Percentiles rank a stretch among this genome's conserved stretches.
phyloP scores from a whole-genome alignment of 2,888 invertebrate genomes.

The Heteromurus nitidus region DNA sequence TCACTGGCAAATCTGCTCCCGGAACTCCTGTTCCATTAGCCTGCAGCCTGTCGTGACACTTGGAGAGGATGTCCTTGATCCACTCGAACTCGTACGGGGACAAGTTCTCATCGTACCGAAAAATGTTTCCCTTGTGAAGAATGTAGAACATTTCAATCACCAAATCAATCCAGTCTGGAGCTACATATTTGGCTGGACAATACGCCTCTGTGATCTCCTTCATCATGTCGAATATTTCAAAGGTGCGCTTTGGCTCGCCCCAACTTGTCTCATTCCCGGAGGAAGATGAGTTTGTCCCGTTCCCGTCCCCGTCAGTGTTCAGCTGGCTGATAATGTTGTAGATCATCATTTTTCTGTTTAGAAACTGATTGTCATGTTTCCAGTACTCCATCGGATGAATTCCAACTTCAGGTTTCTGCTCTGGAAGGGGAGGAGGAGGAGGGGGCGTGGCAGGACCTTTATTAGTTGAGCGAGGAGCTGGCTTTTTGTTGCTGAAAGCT shows the following conservation, averaged over 20 bases:
- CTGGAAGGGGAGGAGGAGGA: slow-evolving; percentile 17
- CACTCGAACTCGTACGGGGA: slow-evolving; percentile 62
- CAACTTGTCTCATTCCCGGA: slow-evolving; percentile 20
- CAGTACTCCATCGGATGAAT: slow-evolving; percentile 61
- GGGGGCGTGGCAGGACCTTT: no score
- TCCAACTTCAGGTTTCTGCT: slow-evolving; percentile 27
- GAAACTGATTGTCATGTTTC: slow-evolving; percentile 66
- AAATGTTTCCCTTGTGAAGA: slow-evolving; percentile 67
- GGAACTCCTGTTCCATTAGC: neutral
- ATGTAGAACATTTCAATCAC: slow-evolving; percentile 63
- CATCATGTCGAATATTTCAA: slow-evolving; percentile 66
- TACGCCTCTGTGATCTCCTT: slow-evolving; percentile 57
- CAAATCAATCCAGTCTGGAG: slow-evolving; percentile 63
- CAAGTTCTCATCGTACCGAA: slow-evolving; percentile 65
- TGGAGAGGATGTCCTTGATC: slow-evolving; percentile 65
- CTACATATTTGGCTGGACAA: slow-evolving; percentile 64
- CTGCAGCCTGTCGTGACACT: no score
- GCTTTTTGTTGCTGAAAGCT: no score
- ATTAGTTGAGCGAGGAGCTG: no score
- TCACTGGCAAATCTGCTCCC: no score
- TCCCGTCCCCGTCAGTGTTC: neutral
- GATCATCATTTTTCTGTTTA: slow-evolving; percentile 68
- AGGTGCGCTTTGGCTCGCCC: slow-evolving; percentile 67
- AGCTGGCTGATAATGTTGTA: slow-evolving; percentile 66
- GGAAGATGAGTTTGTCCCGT: neutral